These are phyloP conservation scores for Aepyceros melampus DNA, from an alignment of 2,113 vertebrate species.

Conservation along the genomic window DNA sequence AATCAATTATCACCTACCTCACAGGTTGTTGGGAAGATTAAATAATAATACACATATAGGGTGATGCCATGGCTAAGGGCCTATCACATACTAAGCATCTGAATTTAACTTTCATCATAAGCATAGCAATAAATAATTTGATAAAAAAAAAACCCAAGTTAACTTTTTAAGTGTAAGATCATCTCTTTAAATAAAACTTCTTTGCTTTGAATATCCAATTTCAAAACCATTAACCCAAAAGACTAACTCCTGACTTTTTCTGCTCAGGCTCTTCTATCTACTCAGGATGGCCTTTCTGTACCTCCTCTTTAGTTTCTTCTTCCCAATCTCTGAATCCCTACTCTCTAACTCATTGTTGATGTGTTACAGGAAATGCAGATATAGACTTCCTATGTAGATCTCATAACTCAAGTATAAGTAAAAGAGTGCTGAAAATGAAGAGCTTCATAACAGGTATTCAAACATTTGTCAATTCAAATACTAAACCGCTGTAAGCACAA, in stretches of 20 bases:
- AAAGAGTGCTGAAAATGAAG: neutral
- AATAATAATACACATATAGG: neutral
- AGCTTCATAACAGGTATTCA: neutral
- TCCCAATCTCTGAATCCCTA: neutral
- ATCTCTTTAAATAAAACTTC: slow-evolving; percentile 9
- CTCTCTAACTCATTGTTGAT: neutral
- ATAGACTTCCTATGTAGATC: neutral
- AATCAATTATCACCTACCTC: neutral
- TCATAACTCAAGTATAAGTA: neutral
- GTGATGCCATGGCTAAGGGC: neutral
- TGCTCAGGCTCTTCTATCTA: neutral
- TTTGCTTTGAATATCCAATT: neutral
- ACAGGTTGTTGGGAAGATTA: neutral
- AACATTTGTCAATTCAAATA: neutral
- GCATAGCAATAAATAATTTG: neutral
- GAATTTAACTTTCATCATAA: neutral
- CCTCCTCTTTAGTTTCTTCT: neutral
- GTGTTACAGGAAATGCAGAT: neutral
- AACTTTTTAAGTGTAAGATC: neutral
- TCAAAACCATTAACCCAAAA: neutral
- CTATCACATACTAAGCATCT: neutral
- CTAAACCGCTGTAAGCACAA: neutral
- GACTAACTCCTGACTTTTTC: neutral
- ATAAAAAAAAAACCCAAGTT: neutral
- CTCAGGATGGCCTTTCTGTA: neutral